Conservation (phyloP, 2,888 invertebrate species). For the Drosophila picticornis region DNA sequence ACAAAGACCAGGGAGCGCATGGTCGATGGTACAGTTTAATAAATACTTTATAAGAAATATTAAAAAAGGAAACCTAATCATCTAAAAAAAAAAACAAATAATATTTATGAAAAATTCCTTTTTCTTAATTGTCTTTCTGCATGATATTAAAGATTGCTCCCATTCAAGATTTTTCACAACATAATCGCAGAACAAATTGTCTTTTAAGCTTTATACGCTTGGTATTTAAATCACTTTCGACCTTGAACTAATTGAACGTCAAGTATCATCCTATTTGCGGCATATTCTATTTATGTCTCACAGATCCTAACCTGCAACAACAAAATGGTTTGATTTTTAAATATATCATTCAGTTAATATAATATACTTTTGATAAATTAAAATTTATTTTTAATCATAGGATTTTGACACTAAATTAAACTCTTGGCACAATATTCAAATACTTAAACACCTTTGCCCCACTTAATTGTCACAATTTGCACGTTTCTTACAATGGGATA, state of each 20-base stretch:
- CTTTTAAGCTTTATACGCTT: background rate
- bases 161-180: background rate
- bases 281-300: background rate
- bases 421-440: background rate
- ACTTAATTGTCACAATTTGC: background rate
- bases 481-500: background rate
- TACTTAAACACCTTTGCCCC: background rate
- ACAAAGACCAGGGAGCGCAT: slow-evolving; percentile 83
- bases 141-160: background rate
- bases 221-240: background rate
- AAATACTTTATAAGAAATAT: background rate
- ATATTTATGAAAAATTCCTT: too few species aligned
- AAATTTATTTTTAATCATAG: background rate
- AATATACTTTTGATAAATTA: background rate
- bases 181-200: background rate
- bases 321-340: background rate
- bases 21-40: slow-evolving; percentile 74
- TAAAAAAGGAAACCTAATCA: too few species aligned
- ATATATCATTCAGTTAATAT: background rate
- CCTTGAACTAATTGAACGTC: slow-evolving; percentile 2
- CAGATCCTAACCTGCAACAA: background rate
- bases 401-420: background rate
- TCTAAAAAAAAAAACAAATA: background rate
- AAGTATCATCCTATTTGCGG: background rate
- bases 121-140: background rate